Evolutionary conservation across 23 tunicate genomes (phyloP).

Genomic region (Oikopleura dioica): DNA sequence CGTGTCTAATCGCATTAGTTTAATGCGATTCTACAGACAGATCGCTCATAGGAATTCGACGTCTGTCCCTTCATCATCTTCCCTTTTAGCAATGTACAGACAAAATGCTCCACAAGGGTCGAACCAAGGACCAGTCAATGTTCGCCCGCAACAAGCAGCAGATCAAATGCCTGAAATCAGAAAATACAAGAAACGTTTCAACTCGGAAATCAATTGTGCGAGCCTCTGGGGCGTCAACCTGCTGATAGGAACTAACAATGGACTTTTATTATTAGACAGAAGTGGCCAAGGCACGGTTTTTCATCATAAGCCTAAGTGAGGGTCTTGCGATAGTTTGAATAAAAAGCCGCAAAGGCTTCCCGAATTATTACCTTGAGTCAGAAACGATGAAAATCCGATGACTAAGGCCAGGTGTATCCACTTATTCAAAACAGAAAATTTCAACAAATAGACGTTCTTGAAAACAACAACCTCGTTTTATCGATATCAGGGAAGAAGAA

Average conservation of each 20-base stretch:
- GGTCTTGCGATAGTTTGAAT: too few species aligned
- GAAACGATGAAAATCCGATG: background rate
- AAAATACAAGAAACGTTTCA: conserved; percentile 11
- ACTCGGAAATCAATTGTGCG: background rate
- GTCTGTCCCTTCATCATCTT: too few species aligned
- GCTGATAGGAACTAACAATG: conserved; percentile 11
- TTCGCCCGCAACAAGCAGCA: background rate
- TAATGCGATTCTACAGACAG: too few species aligned
- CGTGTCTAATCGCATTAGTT: too few species aligned
- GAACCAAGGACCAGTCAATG: background rate
- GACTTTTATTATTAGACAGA: background rate
- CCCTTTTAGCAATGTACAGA: too few species aligned
- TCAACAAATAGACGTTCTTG: conserved; percentile 16
- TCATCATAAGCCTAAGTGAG: background rate
- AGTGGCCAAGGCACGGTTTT: conserved; percentile 3
- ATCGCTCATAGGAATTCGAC: too few species aligned
- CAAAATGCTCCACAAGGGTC: background rate
- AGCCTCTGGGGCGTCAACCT: conserved; percentile 14
- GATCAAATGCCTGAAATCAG: conserved; percentile 14
- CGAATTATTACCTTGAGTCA: background rate
- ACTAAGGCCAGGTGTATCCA: conserved; percentile 10
- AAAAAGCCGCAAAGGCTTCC: background rate
- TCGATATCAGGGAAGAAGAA: conserved; percentile 18
- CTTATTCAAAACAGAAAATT: conserved; percentile 9
- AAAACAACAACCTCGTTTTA: background rate